Base-by-base conservation (phyloP, 2,888 invertebrate species). In the Cryptus armator region DNA sequence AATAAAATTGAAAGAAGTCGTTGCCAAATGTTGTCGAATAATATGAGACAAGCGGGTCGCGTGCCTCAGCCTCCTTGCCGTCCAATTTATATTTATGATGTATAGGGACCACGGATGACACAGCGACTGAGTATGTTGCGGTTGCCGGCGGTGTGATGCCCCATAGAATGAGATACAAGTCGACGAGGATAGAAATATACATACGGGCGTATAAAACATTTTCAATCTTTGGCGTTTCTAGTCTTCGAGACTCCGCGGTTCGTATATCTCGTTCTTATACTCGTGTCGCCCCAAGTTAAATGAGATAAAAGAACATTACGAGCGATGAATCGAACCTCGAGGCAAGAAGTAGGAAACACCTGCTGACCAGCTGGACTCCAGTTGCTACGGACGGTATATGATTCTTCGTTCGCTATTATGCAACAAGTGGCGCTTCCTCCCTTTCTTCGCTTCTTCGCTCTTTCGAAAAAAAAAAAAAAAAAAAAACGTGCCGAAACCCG, bases 101-200 rank as follows among this genome's bases (percentile, higher is more conserved):
- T 90, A 90, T 91, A 88, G 87, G 84, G 43, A 37, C 64, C 87
- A 87, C 82, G 87, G 90, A 91, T 91, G 91, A 91, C 92, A 91
- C 90, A 90, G 91, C 90, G 90, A 89, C 91, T 90, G 90, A 85
- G 88, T 89, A 90, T 90, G 90, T 88, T 86, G 86, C 86, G 86
- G 81, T 64, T 86, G 80, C 48, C 75, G 76, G 81, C 81, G 68
- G 62, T 64, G 85, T 83, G 86, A 84, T 59, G 70, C 71, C 71
- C 44, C 37, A 14, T 12, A 74, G 29, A 67, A 67, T 10, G 67
- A 66, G 19, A 56, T 29, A 19, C 44, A 43, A 37, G n/a, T 19
- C 19, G 48, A 70, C 12, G 37, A 51, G 51, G 46, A 71, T 24
- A 32, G 19, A 82, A 43, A 81, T 46, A 62, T 12, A 67, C 0